Evolutionary conservation across 2,797 vertebrate genomes (phyloP), one percentile per base, ranked within the genome.

Genomic region (Danio albolineatus): DNA sequence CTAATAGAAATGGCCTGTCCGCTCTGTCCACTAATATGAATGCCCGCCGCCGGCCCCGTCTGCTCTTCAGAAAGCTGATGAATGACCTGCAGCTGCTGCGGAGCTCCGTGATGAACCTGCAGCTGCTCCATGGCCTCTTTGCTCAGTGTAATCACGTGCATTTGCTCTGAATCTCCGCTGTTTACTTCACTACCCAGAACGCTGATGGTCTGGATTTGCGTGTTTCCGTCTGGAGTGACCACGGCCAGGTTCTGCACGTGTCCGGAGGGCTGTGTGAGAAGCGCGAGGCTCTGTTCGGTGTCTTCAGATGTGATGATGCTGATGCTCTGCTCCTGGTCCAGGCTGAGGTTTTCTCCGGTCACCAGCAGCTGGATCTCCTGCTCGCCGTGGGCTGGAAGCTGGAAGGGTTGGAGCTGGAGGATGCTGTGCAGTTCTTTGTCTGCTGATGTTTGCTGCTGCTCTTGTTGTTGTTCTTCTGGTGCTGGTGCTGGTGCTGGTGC

Each of bases 351-450:
- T 54, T 95, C 93, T 19, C 94, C 94, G 0, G 96, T 94, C 57
- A 98, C 96, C 38, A 99, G 94, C 60, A 98, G 91, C 81, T 97
- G 97, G 84, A 99, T 96, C 87, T 98, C 96, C 88, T 96, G 96
- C 28, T 96, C 94, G 6, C 92, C 91, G 0, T 92, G 86, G 53
- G 92, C 41, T 9, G 95, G 93, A 54, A 97, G 93, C 10, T 96
- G 95, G 86, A 96, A 98, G 12, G 94, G 95, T 85, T 97, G 97
- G 65, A 98, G 92, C 89, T 97, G 95, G 51, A 98, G 91, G 82
- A 96, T 83, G 84, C 88, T 93, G 3, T 93, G 91, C 80, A 94
- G 90, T 85, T 96, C 95, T 60, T 94, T 94, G 66, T 76, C 14
- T 17, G 90, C 21, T 84, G 82, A 0, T 77, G 77, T 28, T 28